Evolutionary conservation across 2,888 invertebrate genomes (phyloP), one percentile per base, ranked within the genome.

Genomic region (Drosophila niveifrons): DNA sequence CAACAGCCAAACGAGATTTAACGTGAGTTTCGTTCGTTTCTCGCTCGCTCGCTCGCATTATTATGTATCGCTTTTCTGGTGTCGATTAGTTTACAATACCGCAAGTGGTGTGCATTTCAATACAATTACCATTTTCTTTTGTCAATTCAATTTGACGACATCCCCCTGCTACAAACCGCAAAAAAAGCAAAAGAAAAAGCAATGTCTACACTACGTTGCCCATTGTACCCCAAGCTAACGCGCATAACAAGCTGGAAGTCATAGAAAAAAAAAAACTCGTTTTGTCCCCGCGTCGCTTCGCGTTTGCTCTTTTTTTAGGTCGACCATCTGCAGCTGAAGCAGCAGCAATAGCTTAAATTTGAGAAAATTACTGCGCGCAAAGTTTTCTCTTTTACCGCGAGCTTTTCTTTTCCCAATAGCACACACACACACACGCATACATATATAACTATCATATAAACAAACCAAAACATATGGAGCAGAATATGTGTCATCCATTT

Each of bases 1-100:
- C 93, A 89, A 97, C 97, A 1, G 93, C 94, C 1, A 95, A 95
- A 1, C 94, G 97, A 80, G 97, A 97, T 93, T 73, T 95, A 57
- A 88, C 76, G 91, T 91, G 76, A 91, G 91, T 91, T 53, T 46
- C 36, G 23, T 43, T 36, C 11, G 13, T 36, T 36, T n/a, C 23
- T 23, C 23, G 6, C 6, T 23, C 23, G 6, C 6, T 23, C 23
- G 9, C 36, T 10, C 39, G 8, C n/a, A 18, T 43, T 7, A 47
- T 23, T 57, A 13, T 23, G 23, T 10, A 11, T 36, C 36, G 41
- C 47, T 43, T 8, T 56, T 15, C 9, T 39, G 53, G 52, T 52
- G 31, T 55, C 79, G 77, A 86, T 86, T 71, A 65, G 75, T 73
- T 84, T 75, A 88, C 80, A 84, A 84, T 86, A 88, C 84, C 83